These are phyloP conservation scores for Parapristionchus giblindavisi DNA, from an alignment of 2,888 invertebrate genomes.

Conservation along the genomic window DNA sequence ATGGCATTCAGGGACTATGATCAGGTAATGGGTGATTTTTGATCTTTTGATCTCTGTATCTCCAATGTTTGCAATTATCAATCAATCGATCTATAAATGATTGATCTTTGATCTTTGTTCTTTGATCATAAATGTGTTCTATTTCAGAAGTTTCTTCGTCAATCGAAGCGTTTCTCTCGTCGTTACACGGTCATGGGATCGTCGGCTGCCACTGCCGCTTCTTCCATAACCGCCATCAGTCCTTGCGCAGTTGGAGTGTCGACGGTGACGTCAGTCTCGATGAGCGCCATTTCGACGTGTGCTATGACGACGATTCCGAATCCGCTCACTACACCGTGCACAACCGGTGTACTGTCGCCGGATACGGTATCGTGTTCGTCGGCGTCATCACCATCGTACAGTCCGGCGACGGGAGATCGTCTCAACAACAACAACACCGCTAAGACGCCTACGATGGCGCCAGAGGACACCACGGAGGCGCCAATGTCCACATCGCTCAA, in stretches of 20 bases:
- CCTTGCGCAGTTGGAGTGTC: no score
- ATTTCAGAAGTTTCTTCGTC: constrained; percentile 37
- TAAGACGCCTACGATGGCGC: neutral
- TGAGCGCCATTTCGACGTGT: neutral
- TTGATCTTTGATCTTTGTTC: no score
- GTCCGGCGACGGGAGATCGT: constrained; percentile 15
- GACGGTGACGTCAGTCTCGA: neutral
- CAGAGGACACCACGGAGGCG: neutral
- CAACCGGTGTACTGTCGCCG: neutral
- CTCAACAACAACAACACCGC: constrained; percentile 16
- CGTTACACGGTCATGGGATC: constrained; percentile 1
- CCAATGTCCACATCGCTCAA: neutral
- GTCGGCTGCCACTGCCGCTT: neutral
- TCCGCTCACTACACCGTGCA: no score
- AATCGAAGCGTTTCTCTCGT: constrained; percentile 32
- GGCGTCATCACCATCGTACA: neutral
- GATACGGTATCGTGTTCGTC: neutral
- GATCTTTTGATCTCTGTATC: neutral
- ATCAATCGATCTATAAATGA: no score
- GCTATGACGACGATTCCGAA: neutral
- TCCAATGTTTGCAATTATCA: no score
- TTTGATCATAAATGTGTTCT: no score
- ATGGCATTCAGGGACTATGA: constrained; percentile 17
- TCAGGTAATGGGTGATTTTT: constrained; percentile 2
- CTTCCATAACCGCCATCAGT: neutral